Evolutionary conservation across 2,797 vertebrate species (phyloP), one percentile per base, ranked within the genome.

Genomic region (Syndactyla subalaris): DNA sequence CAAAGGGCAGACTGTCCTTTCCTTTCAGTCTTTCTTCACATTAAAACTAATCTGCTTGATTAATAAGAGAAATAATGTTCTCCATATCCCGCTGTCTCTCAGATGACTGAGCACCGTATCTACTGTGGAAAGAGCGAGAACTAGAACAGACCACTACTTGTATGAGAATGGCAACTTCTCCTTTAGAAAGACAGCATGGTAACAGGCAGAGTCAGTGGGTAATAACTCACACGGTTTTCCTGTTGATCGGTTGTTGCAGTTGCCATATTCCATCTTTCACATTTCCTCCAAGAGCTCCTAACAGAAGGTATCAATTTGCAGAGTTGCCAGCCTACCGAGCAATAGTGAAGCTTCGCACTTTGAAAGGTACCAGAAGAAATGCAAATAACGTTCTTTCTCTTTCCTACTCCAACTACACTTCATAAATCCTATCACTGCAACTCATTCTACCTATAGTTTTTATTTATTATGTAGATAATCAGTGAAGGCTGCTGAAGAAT

Each of bases 41-140:
- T 62, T 81, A 88, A 86, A 86, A 81, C 23, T 46, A 38, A 90
- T 93, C 78, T 81, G 46, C 55, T 84, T 81, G 73, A 90, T 96
- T 90, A 96, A 62, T 57, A 93, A 70, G 39, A 84, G 55, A 78
- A 90, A 82, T 66, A 76, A 90, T 27, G 29, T 59, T 94, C 83
- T 83, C 59, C n/a, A 43, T 32, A 92, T 62, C 48, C 82, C 88
- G 18, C 23, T 75, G 24, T 39, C 43, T 84, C 51, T 70, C 43
- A 32, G 10, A 18, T 9, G n/a, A 73, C 58, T 59, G 29, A 55
- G 62, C n/a, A 70, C 27, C 7, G 0, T 15, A 62, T 58, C 46
- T 81, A 45, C 23, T 29, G 46, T 22, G 48, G 27, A 68, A 91
- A 67, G 46, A 95, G 71, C 9, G 6, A 85, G 41, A 51, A 41